Percentiles rank a stretch among this genome's conserved stretches.
These are phyloP conservation scores for Oryzias dopingdopingensis DNA, from an alignment of 2,797 vertebrate genomes.

Conservation along the genomic window DNA sequence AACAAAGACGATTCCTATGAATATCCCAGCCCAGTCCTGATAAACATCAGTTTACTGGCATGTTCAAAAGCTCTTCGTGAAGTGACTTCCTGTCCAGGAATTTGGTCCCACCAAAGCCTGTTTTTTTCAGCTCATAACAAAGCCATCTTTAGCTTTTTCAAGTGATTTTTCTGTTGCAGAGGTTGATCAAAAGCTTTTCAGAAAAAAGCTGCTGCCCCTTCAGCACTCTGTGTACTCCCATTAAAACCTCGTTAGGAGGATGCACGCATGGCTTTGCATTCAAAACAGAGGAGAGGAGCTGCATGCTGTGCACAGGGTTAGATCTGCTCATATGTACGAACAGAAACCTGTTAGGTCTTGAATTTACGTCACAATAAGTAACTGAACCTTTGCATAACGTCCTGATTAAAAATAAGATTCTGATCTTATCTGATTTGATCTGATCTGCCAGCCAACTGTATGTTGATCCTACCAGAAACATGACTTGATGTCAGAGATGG, in stretches of 20 bases:
- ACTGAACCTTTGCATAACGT: too few relatives aligned
- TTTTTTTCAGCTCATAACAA: slow-evolving; percentile 28
- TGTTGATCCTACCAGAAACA: too few relatives aligned
- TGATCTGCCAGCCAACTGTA: too few relatives aligned
- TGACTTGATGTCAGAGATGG: too few relatives aligned
- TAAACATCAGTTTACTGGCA: slow-evolving; percentile 14
- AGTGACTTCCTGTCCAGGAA: slow-evolving; percentile 14
- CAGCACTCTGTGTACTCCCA: slow-evolving; percentile 46
- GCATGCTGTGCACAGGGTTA: background rate
- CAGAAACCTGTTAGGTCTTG: slow-evolving; percentile 18
- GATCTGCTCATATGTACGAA: slow-evolving; percentile 15
- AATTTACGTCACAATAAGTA: background rate
- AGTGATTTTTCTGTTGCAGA: slow-evolving; percentile 22
- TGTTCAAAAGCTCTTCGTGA: slow-evolving; percentile 12
- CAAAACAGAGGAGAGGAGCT: slow-evolving; percentile 36
- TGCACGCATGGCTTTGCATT: slow-evolving; percentile 50
- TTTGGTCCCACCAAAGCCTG: slow-evolving; percentile 33
- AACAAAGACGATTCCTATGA: too few relatives aligned
- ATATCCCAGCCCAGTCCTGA: background rate
- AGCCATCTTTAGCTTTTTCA: slow-evolving; percentile 38
- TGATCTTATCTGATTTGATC: too few relatives aligned
- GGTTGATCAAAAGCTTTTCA: slow-evolving; percentile 18
- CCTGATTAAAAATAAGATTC: too few relatives aligned
- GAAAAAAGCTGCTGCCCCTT: slow-evolving; percentile 27
- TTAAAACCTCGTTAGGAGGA: slow-evolving; percentile 62